Evolutionary conservation across 2,888 invertebrate genomes (phyloP), one percentile per base, ranked within the genome.

Genomic region (Polia nebulosa): DNA sequence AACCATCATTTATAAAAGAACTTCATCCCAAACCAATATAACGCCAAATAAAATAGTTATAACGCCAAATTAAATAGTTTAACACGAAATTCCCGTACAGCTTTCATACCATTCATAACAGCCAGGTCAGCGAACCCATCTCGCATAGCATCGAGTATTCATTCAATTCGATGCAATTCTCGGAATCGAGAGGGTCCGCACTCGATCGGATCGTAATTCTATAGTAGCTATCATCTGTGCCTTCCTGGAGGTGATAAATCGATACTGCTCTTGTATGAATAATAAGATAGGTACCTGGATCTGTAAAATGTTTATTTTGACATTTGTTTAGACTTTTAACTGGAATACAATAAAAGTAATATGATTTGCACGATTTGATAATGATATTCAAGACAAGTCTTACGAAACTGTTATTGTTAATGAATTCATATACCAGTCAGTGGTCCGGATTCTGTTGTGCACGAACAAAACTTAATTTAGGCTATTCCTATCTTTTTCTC

Each of bases 141-240:
- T 61, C 53, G 17, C 57, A 64, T n/a, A 34, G 11, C 22, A 52
- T 56, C 51, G 55, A 73, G 52, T 62, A 74, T 63, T 73, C 79
- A 76, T 73, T 53, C 53, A 47, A 44, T 53, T 72, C 71, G 22
- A 65, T 56, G 51, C 59, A 62, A 45, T 78, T 60, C 66, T 59
- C 41, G 20, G 62, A 66, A 67, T 67, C 56, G 36, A 62, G 66
- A 29, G 51, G 52, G 52, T 78, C 20, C 55, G 3, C 36, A 59
- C 61, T 62, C 58, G 56, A 73, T 66, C 58, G 55, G 62, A 51
- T 52, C 45, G 59, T 72, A 64, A 78, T 60, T 60, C 56, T 72
- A 64, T 72, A 72, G 78, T 45, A 57, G 41, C 72, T 29, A 63
- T 58, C 44, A 56, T 57, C 49, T 27, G 44, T 1, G 63, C 32